These are phyloP conservation scores for Intellagama lesueurii DNA, from an alignment of 2,797 vertebrate genomes.

Conservation along the genomic window DNA sequence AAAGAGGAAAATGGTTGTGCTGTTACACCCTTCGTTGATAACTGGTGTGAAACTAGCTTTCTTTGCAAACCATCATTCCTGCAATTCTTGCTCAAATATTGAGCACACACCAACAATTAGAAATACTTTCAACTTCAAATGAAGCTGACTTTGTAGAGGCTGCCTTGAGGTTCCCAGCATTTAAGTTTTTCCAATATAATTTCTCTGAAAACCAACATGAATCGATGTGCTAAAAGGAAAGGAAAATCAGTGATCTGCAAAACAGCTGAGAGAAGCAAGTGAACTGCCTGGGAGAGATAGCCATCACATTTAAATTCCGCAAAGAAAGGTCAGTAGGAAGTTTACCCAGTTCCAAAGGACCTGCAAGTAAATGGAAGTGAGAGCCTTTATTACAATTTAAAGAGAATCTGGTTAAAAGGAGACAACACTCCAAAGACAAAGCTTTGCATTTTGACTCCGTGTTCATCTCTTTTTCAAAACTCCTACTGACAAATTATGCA, in stretches of 20 bases:
- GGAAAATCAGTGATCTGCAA: background rate
- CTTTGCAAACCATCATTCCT: background rate
- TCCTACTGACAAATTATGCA: constrained; percentile 61
- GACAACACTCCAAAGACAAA: constrained; percentile 54
- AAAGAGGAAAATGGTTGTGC: background rate
- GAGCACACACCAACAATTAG: background rate
- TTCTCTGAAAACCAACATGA: constrained; percentile 31
- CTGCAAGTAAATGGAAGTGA: constrained; percentile 46
- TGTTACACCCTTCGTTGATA: background rate
- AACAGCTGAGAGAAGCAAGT: constrained; percentile 27
- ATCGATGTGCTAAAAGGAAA: background rate
- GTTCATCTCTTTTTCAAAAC: constrained; percentile 59
- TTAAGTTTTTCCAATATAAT: constrained; percentile 49
- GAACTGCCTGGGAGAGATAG: background rate
- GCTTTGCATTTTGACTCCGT: constrained; percentile 42
- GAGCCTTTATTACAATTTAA: constrained; percentile 51
- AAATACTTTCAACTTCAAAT: background rate
- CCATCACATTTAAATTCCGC: constrained; percentile 48
- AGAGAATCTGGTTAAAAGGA: constrained; percentile 58
- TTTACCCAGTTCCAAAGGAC: constrained; percentile 32
- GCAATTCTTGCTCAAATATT: background rate
- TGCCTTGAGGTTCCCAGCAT: background rate
- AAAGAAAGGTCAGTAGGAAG: constrained; percentile 26
- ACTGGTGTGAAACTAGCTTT: background rate
- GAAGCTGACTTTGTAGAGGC: background rate